Evolutionary conservation across 2,888 invertebrate genomes (phyloP), one percentile per base, ranked within the genome.

Genomic region (Megaustenia siamemsis): DNA sequence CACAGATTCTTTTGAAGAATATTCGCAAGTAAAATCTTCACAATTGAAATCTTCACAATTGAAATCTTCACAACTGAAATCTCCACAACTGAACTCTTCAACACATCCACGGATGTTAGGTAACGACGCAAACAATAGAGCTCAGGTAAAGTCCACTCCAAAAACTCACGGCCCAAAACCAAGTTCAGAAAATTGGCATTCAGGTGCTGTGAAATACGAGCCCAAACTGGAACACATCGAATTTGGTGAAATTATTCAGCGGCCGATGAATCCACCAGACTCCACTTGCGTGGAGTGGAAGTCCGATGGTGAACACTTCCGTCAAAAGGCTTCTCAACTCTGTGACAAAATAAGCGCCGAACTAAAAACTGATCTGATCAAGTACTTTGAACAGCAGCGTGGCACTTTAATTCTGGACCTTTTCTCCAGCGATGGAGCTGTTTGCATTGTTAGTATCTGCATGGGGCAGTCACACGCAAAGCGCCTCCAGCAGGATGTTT

Each of bases 351-450:
- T 93, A 40, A 89, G 90, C 60, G 88, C 88, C 43, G 85, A 86
- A 15, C 86, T 89, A 24, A 89, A 89, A 69, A 90, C 89, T 56
- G 86, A 90, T 28, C 87, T 93, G 53, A 88, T 92, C 78, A 92
- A 92, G 83, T 92, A 93, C 86, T 91, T 93, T 76, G 93, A 93
- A 86, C 93, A 93, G 84, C 91, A 92, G 32, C 86, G 92, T 15
- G 93, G 92, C 21, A 91, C 92, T 0, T 86, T 93, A 38, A 90
- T 93, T 28, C 84, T 93, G 68, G 90, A 91, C 49, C 90, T 92
- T 8, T 85, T 86, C 49, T 88, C 89, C 73, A 87, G 90, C 10
- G 89, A 90, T 45, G 83, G 89, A 35, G 88, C 88, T 28, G 88
- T 93, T 78, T 85, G 89, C 8, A 88, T 93, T 12, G 88, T 90